Conservation (phyloP, 64 coral and sea anemone genomes). For the Exaiptasia diaphana region DNA sequence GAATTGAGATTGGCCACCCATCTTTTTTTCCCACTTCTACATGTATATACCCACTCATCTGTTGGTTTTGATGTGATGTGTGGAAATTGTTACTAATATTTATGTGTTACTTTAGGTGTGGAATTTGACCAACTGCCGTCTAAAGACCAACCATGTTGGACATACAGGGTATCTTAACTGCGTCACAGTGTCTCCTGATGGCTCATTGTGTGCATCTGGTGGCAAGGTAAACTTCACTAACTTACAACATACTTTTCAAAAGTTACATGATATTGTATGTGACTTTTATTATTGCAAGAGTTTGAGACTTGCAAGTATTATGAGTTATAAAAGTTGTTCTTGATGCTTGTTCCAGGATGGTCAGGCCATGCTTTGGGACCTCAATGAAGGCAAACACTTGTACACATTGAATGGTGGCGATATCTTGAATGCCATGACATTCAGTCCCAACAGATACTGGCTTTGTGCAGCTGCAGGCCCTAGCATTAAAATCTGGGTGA, state of each 20-base stretch:
- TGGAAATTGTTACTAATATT: no score
- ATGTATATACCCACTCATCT: no score
- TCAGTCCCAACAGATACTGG: conserved; percentile 99
- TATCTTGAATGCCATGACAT: conserved; percentile 89
- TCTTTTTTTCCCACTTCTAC: no score
- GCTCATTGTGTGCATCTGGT: conserved; percentile 94
- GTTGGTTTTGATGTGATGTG: no score
- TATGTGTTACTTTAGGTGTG: no score
- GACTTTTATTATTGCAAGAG: background rate
- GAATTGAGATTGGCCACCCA: no score
- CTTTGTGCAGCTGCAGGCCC: conserved; percentile 92
- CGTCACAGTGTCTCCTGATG: conserved; percentile 96
- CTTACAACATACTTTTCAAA: no score
- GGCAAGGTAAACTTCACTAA: conserved; percentile 55
- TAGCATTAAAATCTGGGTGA: conserved; percentile 94
- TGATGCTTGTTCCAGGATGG: conserved; percentile 49
- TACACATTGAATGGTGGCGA: conserved; percentile 89
- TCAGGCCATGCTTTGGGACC: conserved; percentile 96
- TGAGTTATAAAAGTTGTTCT: background rate
- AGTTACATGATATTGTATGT: background rate
- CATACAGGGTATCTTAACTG: conserved; percentile 94
- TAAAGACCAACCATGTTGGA: conserved; percentile 97
- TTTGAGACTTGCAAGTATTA: background rate
- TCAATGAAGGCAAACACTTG: conserved; percentile 96
- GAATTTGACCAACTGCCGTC: conserved; percentile 98